A percentile compares a stretch with the other conserved stretches of the same genome.
Conservation (phyloP, 2,888 invertebrate species). For the Odontomyia ornata region DNA sequence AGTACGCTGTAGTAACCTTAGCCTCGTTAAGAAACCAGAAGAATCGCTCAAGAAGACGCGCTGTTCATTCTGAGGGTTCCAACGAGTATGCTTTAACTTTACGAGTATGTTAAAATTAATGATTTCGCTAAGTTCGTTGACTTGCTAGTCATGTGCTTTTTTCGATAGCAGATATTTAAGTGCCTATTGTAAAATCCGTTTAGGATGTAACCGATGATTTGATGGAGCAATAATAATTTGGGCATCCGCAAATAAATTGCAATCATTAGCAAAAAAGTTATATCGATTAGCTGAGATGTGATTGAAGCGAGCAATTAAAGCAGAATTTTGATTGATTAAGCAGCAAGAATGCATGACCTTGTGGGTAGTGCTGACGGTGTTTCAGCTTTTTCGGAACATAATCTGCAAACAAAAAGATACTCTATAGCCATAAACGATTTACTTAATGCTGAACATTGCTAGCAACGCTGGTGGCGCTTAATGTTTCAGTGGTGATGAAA, state of each 20-base stretch:
- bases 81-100: neutral
- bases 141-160: neutral
- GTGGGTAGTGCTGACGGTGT: too few relatives aligned
- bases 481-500: too few relatives aligned
- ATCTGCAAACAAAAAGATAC: too few relatives aligned
- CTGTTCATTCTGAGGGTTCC: neutral
- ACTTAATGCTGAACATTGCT: too few relatives aligned
- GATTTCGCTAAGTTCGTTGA: neutral
- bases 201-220: neutral
- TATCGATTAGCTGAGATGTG: too few relatives aligned
- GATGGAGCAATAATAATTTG: neutral
- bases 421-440: too few relatives aligned
- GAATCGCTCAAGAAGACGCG: neutral
- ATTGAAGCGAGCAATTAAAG: too few relatives aligned
- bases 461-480: too few relatives aligned
- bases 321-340: too few relatives aligned
- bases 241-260: neutral
- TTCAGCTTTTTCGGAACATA: too few relatives aligned
- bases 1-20: too few relatives aligned
- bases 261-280: neutral
- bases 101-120: neutral
- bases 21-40: neutral
- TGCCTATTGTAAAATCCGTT: neutral
- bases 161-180: neutral
- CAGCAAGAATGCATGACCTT: too few relatives aligned